These are phyloP conservation scores for Octodon degus DNA, from an alignment of 2,113 vertebrate species.

Conservation along the genomic window DNA sequence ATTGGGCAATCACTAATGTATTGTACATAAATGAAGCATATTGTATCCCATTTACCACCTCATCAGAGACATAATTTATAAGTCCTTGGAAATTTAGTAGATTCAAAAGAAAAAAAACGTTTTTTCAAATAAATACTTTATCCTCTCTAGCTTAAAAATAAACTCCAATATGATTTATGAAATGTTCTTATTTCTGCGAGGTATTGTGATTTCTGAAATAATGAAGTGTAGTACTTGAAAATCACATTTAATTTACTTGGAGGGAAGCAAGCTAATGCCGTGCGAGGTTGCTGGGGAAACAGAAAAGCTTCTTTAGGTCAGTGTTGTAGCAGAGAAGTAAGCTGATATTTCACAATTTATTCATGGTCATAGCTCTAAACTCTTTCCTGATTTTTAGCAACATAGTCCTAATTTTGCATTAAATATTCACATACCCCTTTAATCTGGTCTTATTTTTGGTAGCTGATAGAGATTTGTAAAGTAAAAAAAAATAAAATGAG, in stretches of 20 bases:
- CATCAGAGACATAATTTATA: slow-evolving; percentile 74
- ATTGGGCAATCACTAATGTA: slow-evolving; percentile 64
- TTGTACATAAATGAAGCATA: slow-evolving; percentile 62
- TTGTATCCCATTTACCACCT: slow-evolving; percentile 48
- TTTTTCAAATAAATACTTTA: slow-evolving; percentile 84
- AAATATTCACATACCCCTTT: slow-evolving; percentile 76
- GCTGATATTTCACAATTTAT: slow-evolving; percentile 85
- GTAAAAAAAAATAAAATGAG: slow-evolving; percentile 63
- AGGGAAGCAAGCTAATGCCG: slow-evolving; percentile 87
- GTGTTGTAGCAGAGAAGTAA: slow-evolving; percentile 81
- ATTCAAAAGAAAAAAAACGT: slow-evolving; percentile 77
- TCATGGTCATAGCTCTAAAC: slow-evolving; percentile 79
- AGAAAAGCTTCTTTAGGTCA: slow-evolving; percentile 87
- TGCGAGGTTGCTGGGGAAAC: slow-evolving; percentile 89
- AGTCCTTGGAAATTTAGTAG: slow-evolving; percentile 75
- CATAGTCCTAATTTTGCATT: slow-evolving; percentile 78
- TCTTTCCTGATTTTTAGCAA: slow-evolving; percentile 81
- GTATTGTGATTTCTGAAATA: slow-evolving; percentile 88
- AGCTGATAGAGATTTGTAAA: slow-evolving; percentile 74
- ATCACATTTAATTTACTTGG: slow-evolving; percentile 89
- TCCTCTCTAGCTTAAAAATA: slow-evolving; percentile 84
- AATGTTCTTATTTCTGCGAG: slow-evolving; percentile 84
- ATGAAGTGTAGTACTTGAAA: slow-evolving; percentile 89
- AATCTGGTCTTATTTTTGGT: slow-evolving; percentile 80
- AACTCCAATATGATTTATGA: slow-evolving; percentile 86